Percentiles rank a stretch among this genome's conserved stretches.
These are phyloP conservation scores for Anthophora plumipes DNA, from an alignment of 2,888 invertebrate species.

Conservation along the genomic window DNA sequence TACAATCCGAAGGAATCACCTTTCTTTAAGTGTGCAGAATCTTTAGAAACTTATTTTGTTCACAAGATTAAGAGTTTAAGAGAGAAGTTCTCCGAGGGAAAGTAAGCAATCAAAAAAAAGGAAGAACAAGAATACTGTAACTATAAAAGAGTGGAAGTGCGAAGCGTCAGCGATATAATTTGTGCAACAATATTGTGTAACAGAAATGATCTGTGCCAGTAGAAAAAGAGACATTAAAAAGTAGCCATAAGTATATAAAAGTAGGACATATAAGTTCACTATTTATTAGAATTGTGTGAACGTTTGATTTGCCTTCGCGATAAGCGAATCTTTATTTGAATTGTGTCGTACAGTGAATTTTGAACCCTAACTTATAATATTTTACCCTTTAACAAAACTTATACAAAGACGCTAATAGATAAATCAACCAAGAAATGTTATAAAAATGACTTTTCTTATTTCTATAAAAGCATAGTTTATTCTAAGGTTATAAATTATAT, in stretches of 20 bases:
- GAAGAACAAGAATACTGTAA: constrained; percentile 37
- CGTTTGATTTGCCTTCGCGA: constrained; percentile 56
- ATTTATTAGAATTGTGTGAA: constrained; percentile 79
- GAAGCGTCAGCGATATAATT: constrained; percentile 43
- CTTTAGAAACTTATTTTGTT: constrained; percentile 97
- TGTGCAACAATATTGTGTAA: constrained; percentile 56
- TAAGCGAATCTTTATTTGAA: constrained; percentile 47
- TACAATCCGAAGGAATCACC: constrained; percentile 98
- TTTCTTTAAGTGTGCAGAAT: constrained; percentile 98
- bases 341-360: constrained; percentile 62
- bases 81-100: constrained; percentile 90
- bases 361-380: constrained; percentile 62
- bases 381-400: constrained; percentile 9
- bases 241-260: constrained; percentile 70
- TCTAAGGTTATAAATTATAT: constrained; percentile 5
- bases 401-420: background rate
- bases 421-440: background rate
- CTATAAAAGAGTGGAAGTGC: constrained; percentile 61
- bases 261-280: constrained; percentile 71
- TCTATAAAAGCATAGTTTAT: background rate
- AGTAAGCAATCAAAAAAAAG: constrained; percentile 73
- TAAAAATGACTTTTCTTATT: constrained; percentile 3
- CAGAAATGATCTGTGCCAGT: constrained; percentile 71
- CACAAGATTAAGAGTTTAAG: constrained; percentile 95
- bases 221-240: constrained; percentile 65